A percentile compares a stretch with the other conserved stretches of the same genome.
These are phyloP conservation scores for Bos taurus DNA, from an alignment of 2,113 vertebrate genomes.

Conservation along the genomic window DNA sequence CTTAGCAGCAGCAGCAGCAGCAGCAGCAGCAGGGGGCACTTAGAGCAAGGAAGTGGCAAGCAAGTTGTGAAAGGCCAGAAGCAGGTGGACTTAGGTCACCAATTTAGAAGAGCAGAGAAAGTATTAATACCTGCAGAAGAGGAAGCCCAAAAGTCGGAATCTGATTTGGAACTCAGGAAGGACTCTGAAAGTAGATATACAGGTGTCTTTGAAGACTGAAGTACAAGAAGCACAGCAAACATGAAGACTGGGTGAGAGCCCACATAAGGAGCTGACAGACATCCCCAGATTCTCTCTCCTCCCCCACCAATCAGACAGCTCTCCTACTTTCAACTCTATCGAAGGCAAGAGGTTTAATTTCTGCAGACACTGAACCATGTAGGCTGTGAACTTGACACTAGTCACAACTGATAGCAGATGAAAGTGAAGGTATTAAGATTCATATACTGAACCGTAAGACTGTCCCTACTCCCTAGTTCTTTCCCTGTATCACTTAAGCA, in stretches of 20 bases:
- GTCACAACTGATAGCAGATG: too few species aligned
- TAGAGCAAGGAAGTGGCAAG: background rate
- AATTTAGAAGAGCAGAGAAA: background rate
- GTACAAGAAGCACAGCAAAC: background rate
- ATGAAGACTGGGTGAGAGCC: background rate
- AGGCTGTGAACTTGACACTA: background rate
- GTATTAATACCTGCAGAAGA: background rate
- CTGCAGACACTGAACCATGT: background rate
- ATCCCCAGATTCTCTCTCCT: background rate
- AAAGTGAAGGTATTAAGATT: background rate
- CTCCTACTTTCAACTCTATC: background rate
- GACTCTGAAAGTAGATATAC: background rate
- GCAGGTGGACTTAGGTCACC: background rate
- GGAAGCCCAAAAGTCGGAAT: background rate
- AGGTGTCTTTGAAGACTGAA: background rate
- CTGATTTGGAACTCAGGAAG: background rate
- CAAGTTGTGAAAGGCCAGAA: background rate
- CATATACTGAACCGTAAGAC: too few species aligned
- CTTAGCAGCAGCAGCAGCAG: too few species aligned
- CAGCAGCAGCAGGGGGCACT: background rate
- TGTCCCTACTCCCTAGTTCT: background rate
- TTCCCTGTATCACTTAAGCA: background rate
- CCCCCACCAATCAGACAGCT: background rate
- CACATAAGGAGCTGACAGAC: background rate
- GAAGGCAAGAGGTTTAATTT: background rate